These are phyloP conservation scores for Eleginops maclovinus DNA, from an alignment of 2,113 vertebrate species.

Conservation along the genomic window DNA sequence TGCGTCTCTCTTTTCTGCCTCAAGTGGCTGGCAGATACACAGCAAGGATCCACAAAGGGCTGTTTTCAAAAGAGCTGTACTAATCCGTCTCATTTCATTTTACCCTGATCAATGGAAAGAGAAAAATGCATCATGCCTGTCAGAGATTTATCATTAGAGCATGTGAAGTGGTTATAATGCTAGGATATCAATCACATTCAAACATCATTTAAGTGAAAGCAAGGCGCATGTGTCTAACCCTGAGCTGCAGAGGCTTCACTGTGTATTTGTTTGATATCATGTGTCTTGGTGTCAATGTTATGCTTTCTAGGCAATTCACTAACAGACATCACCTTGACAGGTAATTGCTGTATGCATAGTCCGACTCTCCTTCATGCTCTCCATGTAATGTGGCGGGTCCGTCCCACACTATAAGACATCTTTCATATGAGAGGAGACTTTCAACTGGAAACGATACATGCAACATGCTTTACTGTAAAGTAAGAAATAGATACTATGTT, in stretches of 20 bases:
- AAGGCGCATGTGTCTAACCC: constrained; percentile 1
- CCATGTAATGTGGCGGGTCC: constrained; percentile 8
- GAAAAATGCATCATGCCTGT: background rate
- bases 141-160: background rate
- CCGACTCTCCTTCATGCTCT: constrained; percentile 6
- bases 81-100: constrained; percentile 6
- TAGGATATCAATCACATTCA: background rate
- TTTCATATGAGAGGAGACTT: background rate
- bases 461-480: background rate
- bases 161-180: background rate
- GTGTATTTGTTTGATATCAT: constrained; percentile 11
- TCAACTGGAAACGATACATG: background rate
- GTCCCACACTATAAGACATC: background rate
- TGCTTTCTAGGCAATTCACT: constrained; percentile 31
- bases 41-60: constrained; percentile 16
- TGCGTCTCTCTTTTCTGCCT: constrained; percentile 27
- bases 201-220: constrained; percentile 1
- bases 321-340: constrained; percentile 43
- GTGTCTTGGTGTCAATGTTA: constrained; percentile 22
- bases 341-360: constrained; percentile 11
- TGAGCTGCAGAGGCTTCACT: constrained; percentile 16
- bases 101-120: constrained; percentile 5
- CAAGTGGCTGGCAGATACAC: constrained; percentile 28
- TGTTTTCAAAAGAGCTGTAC: background rate
- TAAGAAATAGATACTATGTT: background rate